Percentiles rank a stretch among this genome's conserved stretches.
Conservation (phyloP, 2,888 invertebrate genomes). For the Deilephila elpenor region DNA sequence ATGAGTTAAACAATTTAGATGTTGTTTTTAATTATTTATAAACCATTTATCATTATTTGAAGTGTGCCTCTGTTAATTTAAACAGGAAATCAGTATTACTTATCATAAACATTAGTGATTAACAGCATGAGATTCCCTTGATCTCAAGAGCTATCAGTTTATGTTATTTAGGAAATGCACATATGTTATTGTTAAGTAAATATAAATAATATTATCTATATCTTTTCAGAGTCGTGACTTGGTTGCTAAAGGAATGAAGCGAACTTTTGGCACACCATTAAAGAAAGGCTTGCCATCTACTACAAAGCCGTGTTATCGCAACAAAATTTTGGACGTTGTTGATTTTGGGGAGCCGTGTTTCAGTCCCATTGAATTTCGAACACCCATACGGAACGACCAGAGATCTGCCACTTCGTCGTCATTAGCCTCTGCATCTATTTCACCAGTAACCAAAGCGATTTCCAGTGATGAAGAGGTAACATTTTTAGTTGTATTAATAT, state of each 20-base stretch:
- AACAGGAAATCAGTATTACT: no score
- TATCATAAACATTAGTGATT: no score
- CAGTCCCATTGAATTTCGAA: constrained; percentile 73
- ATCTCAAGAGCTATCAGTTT: no score
- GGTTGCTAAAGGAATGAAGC: constrained; percentile 72
- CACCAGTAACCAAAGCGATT: constrained; percentile 66
- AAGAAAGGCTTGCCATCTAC: constrained; percentile 49
- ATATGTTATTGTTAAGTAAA: no score
- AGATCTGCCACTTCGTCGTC: constrained; percentile 63
- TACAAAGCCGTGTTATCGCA: constrained; percentile 64
- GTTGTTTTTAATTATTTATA: no score
- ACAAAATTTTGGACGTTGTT: constrained; percentile 73
- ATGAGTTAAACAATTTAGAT: no score
- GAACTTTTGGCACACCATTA: constrained; percentile 75
- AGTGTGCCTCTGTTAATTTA: no score
- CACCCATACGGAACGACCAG: constrained; percentile 60
- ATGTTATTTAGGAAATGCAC: no score
- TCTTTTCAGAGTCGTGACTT: constrained; percentile 61
- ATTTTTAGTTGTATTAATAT: neutral
- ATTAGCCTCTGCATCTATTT: constrained; percentile 67
- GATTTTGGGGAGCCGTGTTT: constrained; percentile 74
- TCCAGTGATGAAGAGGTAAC: constrained; percentile 76
- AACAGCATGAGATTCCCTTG: no score
- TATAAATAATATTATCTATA: neutral
- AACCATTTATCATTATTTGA: no score